Conservation (phyloP, 2,888 invertebrate genomes). For the Boloria euphrosyne region DNA sequence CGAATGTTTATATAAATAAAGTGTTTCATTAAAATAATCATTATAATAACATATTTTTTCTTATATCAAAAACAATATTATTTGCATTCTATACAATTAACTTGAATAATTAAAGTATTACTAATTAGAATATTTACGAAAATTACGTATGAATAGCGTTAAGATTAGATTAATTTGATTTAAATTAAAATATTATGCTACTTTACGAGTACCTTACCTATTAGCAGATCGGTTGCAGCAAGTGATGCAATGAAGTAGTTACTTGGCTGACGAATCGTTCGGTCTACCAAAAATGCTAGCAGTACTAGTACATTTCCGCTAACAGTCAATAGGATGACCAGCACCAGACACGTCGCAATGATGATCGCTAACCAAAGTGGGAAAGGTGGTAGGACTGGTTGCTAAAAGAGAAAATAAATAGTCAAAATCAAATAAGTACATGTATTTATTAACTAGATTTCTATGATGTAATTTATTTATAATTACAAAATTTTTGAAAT, state of each 20-base stretch:
- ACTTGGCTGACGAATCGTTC: constrained; percentile 97
- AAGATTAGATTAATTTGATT: too few species aligned
- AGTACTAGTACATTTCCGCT: constrained; percentile 98
- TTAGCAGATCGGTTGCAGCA: constrained; percentile 97
- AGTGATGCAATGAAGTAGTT: constrained; percentile 99
- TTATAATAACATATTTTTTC: too few species aligned
- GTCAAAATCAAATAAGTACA: neutral
- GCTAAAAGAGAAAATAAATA: constrained; percentile 47
- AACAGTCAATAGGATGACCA: constrained; percentile 95
- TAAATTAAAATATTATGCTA: neutral
- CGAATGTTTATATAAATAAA: too few species aligned
- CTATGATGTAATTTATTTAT: neutral
- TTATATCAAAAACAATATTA: too few species aligned
- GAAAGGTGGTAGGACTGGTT: constrained; percentile 90
- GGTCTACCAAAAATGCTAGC: constrained; percentile 96
- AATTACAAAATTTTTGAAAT: neutral
- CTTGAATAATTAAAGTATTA: too few species aligned
- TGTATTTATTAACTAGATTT: too few species aligned
- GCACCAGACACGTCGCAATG: constrained; percentile 92
- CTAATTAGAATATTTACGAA: too few species aligned
- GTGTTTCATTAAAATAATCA: too few species aligned
- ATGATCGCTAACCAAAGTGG: constrained; percentile 94
- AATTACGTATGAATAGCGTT: too few species aligned
- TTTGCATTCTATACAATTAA: too few species aligned
- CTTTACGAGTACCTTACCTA: constrained; percentile 84